phyloP scores from a whole-genome alignment of 2,797 vertebrate genomes.

The Etheostoma perlongum region DNA sequence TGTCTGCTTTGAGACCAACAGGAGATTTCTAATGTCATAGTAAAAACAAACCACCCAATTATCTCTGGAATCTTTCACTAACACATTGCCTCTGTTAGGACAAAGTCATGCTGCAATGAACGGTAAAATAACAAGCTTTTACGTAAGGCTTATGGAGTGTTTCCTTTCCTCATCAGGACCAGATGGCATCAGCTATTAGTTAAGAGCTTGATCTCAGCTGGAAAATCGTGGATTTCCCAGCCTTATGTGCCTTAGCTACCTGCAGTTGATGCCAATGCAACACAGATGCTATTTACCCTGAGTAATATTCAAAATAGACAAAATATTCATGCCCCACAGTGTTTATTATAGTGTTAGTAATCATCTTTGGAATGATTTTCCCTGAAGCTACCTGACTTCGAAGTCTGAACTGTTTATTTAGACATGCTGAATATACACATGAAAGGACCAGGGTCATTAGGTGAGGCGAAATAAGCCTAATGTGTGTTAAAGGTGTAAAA shows the following conservation, averaged over 20 bases:
- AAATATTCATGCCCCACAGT: slow-evolving; percentile 35
- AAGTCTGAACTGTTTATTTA: slow-evolving; percentile 34
- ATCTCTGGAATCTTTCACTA: slow-evolving; percentile 59
- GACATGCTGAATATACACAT: slow-evolving; percentile 40
- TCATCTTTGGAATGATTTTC: slow-evolving; percentile 33
- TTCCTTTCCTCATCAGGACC: slow-evolving; percentile 78
- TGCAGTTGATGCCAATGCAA: slow-evolving; percentile 59
- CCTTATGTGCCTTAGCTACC: slow-evolving; percentile 58
- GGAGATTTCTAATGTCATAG: slow-evolving; percentile 58
- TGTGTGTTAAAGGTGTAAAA: slow-evolving; percentile 65
- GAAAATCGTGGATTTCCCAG: slow-evolving; percentile 75
- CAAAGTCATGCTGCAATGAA: slow-evolving; percentile 43
- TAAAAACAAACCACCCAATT: slow-evolving; percentile 66
- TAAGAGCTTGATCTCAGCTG: slow-evolving; percentile 71
- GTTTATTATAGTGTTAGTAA: slow-evolving; percentile 46
- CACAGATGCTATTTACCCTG: slow-evolving; percentile 64
- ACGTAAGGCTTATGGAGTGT: slow-evolving; percentile 41
- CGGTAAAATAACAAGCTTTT: slow-evolving; percentile 46
- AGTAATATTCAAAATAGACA: slow-evolving; percentile 46
- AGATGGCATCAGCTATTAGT: slow-evolving; percentile 77
- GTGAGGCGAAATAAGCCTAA: slow-evolving; percentile 39
- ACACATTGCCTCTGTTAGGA: slow-evolving; percentile 69
- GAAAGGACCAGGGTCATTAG: slow-evolving; percentile 24
- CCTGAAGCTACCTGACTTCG: slow-evolving; percentile 34
- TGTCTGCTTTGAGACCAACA: slow-evolving; percentile 44